Evolutionary conservation across 1,140 invertebrate species (phyloP).

Genomic region (Pygmarrhopalites habei): DNA sequence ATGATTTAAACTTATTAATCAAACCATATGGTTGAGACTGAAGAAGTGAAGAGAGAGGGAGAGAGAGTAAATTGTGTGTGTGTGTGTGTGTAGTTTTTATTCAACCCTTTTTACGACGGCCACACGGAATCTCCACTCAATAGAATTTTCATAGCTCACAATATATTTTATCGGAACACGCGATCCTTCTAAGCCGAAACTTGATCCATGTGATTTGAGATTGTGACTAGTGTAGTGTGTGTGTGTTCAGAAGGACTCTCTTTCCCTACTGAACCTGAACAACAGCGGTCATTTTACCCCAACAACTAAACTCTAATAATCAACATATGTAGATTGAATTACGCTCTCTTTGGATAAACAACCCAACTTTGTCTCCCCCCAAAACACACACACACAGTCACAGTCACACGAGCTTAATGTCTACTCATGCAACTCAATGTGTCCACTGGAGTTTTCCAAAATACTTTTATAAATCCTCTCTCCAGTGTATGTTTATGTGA

Average conservation of each 20-base stretch:
- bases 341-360: not conserved
- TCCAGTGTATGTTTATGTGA: too few relatives aligned
- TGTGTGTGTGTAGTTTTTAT: not conserved
- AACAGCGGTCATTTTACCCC: constrained; percentile 1
- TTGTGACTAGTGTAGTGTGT: too few relatives aligned
- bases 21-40: constrained; percentile 18
- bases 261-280: not conserved
- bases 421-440: too few relatives aligned
- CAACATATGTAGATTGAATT: constrained; percentile 14
- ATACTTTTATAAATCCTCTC: too few relatives aligned
- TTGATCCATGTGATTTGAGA: constrained; percentile 3
- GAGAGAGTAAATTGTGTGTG: too few relatives aligned
- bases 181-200: constrained; percentile 16
- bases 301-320: constrained; percentile 6
- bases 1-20: constrained; percentile 31
- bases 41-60: not conserved
- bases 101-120: not conserved
- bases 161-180: constrained; percentile 29
- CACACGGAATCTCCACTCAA: constrained; percentile 5
- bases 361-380: too few relatives aligned
- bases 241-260: too few relatives aligned
- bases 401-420: too few relatives aligned
- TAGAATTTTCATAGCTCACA: not conserved
- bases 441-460: too few relatives aligned
- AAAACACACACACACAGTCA: too few relatives aligned